These are phyloP conservation scores for Piezodorus guildinii DNA, from an alignment of 1,140 invertebrate species.

Conservation along the genomic window DNA sequence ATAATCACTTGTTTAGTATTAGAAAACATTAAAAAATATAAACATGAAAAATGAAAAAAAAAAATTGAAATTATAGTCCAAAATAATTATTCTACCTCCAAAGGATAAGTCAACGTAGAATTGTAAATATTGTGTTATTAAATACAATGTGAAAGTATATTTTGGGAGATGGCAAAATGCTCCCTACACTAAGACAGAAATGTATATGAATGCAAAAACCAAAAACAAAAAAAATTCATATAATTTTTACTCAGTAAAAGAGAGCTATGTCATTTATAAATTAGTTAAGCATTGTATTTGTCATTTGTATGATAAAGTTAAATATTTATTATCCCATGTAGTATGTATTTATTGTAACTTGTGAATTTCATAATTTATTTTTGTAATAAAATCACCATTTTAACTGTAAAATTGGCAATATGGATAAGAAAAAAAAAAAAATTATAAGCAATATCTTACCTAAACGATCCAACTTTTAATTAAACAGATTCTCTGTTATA, in stretches of 20 bases:
- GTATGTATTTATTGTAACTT: slow-evolving; percentile 9
- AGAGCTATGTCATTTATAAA: neutral
- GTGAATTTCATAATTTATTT: slow-evolving; percentile 16
- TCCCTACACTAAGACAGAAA: neutral
- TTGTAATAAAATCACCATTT: slow-evolving; percentile 14
- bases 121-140: slow-evolving; percentile 4
- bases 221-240: slow-evolving; percentile 1
- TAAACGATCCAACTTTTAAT: neutral
- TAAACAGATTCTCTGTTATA: slow-evolving; percentile 2
- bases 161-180: slow-evolving; percentile 1
- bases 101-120: slow-evolving; percentile 9
- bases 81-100: slow-evolving; percentile 14
- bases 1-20: neutral
- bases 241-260: neutral
- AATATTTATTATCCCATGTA: slow-evolving; percentile 10
- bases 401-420: slow-evolving; percentile 8
- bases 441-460: neutral
- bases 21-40: neutral
- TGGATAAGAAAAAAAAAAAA: neutral
- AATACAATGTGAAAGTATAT: neutral
- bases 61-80: slow-evolving; percentile 6
- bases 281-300: slow-evolving; percentile 6
- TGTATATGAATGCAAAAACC: neutral
- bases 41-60: neutral
- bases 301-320: slow-evolving; percentile 12